A percentile compares a stretch with the other conserved stretches of the same genome.
Conservation (phyloP, 2,888 invertebrate genomes). For the Lymantria dispar region DNA sequence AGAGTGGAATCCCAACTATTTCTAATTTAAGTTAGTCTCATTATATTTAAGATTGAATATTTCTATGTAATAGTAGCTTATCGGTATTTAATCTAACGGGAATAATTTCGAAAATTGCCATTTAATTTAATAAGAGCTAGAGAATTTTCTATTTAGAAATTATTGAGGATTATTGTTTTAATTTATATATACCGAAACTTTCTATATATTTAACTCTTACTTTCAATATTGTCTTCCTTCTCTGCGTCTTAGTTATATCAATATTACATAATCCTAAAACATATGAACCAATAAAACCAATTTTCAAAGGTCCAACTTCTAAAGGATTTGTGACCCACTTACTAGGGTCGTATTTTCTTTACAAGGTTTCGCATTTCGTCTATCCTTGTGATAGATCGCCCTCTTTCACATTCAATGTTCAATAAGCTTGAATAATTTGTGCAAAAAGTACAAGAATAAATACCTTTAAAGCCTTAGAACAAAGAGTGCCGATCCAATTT, state of each 20-base stretch:
- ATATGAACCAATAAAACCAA: constrained; percentile 57
- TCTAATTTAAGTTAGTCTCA: neutral
- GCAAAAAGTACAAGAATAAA: constrained; percentile 60
- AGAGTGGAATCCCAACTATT: constrained; percentile 1
- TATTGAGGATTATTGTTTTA: neutral
- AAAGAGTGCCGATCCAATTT: constrained; percentile 52
- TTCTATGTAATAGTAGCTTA: neutral
- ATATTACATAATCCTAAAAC: constrained; percentile 49
- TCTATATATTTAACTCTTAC: neutral
- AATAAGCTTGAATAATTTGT: constrained; percentile 69
- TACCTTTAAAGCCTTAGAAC: constrained; percentile 43
- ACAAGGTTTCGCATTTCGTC: constrained; percentile 47
- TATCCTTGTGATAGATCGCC: constrained; percentile 64
- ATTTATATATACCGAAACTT: too few relatives aligned
- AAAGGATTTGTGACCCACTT: constrained; percentile 62
- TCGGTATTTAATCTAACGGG: neutral
- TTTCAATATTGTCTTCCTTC: neutral
- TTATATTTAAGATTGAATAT: neutral
- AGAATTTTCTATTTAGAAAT: neutral
- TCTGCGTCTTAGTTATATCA: constrained; percentile 26
- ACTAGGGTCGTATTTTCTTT: constrained; percentile 53
- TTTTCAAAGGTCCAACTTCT: constrained; percentile 58
- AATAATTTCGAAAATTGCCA: neutral
- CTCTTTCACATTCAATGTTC: constrained; percentile 56
- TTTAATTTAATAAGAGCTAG: neutral